These are phyloP conservation scores for Desmophyllum pertusum DNA, from an alignment of 92 coral and sea anemone genomes.

Conservation along the genomic window DNA sequence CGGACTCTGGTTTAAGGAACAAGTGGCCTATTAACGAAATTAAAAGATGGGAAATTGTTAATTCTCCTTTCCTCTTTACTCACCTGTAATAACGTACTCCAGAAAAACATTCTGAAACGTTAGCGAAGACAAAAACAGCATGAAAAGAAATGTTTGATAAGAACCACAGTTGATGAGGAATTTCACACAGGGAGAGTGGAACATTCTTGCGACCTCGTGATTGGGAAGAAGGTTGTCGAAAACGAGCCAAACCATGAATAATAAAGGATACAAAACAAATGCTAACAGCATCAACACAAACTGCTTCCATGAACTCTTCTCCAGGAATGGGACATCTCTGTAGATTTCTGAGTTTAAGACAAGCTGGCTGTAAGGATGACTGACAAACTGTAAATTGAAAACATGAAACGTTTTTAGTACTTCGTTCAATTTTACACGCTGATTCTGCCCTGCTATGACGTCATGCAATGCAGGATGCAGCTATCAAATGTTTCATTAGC, in stretches of 20 bases:
- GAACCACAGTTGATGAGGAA: conserved; percentile 72
- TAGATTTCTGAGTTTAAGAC: conserved; percentile 78
- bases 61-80: neutral
- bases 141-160: conserved; percentile 63
- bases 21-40: too few species aligned
- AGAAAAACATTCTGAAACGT: neutral
- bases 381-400: conserved; percentile 70
- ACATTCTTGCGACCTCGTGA: conserved; percentile 37
- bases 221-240: conserved; percentile 55
- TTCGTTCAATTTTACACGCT: neutral
- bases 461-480: too few species aligned
- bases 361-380: conserved; percentile 90
- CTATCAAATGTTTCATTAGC: too few species aligned
- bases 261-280: conserved; percentile 46
- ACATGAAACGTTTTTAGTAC: neutral
- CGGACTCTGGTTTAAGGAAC: too few species aligned
- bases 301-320: conserved; percentile 48
- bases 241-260: conserved; percentile 65
- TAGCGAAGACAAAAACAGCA: conserved; percentile 6
- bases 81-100: conserved; percentile 8
- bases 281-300: conserved; percentile 28
- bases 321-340: conserved; percentile 58
- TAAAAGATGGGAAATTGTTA: neutral
- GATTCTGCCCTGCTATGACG: neutral
- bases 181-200: conserved; percentile 75